Evolutionary conservation across 2,888 invertebrate species (phyloP).

Genomic region (Thereva nobilitata): DNA sequence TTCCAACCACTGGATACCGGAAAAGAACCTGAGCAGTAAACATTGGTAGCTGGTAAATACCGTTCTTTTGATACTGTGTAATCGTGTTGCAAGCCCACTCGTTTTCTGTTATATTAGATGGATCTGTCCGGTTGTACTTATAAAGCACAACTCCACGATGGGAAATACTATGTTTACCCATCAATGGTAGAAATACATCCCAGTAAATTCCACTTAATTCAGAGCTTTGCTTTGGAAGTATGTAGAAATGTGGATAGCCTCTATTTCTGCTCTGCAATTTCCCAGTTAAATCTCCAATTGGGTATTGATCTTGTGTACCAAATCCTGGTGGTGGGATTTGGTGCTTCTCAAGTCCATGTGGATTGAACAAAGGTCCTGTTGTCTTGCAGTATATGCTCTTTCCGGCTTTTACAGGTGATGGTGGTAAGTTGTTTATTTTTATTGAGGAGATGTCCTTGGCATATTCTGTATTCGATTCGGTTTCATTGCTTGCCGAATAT

Average conservation of each 20-base stretch:
- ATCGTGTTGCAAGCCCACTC: constrained; percentile 67
- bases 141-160: constrained; percentile 70
- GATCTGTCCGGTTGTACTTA: constrained; percentile 51
- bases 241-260: constrained; percentile 68
- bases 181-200: constrained; percentile 84
- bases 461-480: constrained; percentile 73
- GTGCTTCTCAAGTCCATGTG: constrained; percentile 64
- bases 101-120: constrained; percentile 50
- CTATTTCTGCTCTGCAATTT: constrained; percentile 78
- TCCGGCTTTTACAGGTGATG: constrained; percentile 61
- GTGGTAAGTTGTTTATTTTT: constrained; percentile 73
- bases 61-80: constrained; percentile 65
- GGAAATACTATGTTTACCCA: constrained; percentile 76
- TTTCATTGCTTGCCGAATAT: constrained; percentile 66
- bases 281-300: constrained; percentile 86
- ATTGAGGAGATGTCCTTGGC: constrained; percentile 74
- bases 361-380: constrained; percentile 79
- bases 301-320: constrained; percentile 88
- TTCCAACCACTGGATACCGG: constrained; percentile 86
- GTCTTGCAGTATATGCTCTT: constrained; percentile 66
- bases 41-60: constrained; percentile 71
- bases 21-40: constrained; percentile 79
- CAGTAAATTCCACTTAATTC: constrained; percentile 76
- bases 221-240: constrained; percentile 70
- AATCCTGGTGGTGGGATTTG: constrained; percentile 71